Evolutionary conservation across 1,140 invertebrate species (phyloP).

Genomic region (Drosophila ercepeae): DNA sequence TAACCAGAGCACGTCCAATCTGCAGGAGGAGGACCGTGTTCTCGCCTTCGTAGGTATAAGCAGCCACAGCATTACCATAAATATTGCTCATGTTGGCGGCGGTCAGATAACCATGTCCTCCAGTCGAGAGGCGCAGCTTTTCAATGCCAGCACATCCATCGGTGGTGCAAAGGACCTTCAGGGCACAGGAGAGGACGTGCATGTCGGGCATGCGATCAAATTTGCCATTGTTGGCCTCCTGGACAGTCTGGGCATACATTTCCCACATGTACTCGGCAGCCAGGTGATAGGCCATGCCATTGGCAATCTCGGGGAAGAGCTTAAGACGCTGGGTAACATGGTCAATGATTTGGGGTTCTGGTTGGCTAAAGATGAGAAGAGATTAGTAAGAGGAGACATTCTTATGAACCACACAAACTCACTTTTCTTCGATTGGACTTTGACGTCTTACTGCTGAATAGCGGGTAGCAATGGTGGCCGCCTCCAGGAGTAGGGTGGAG

Average conservation of each 20-base stretch:
- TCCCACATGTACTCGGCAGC: slow-evolving; percentile 91
- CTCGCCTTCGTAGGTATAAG: slow-evolving; percentile 97
- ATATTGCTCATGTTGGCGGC: slow-evolving; percentile 92
- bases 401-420: slow-evolving; percentile 66
- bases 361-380: slow-evolving; percentile 81
- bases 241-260: slow-evolving; percentile 91
- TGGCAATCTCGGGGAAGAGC: slow-evolving; percentile 92
- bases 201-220: slow-evolving; percentile 92
- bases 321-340: slow-evolving; percentile 97
- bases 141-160: slow-evolving; percentile 91
- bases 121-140: slow-evolving; percentile 91
- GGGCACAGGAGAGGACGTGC: slow-evolving; percentile 94
- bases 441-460: slow-evolving; percentile 95
- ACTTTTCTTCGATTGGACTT: slow-evolving; percentile 92
- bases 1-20: slow-evolving; percentile 92
- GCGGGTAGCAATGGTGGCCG: slow-evolving; percentile 92
- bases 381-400: background rate
- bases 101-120: slow-evolving; percentile 96
- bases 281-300: slow-evolving; percentile 90
- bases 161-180: slow-evolving; percentile 94
- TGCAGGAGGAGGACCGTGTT: slow-evolving; percentile 97
- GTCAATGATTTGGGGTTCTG: slow-evolving; percentile 95
- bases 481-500: slow-evolving; percentile 89
- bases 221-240: slow-evolving; percentile 91
- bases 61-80: slow-evolving; percentile 93